Percentiles rank a stretch among this genome's conserved stretches.
These are phyloP conservation scores for Pungitius pungitius DNA, from an alignment of 2,113 vertebrate species.

Conservation along the genomic window DNA sequence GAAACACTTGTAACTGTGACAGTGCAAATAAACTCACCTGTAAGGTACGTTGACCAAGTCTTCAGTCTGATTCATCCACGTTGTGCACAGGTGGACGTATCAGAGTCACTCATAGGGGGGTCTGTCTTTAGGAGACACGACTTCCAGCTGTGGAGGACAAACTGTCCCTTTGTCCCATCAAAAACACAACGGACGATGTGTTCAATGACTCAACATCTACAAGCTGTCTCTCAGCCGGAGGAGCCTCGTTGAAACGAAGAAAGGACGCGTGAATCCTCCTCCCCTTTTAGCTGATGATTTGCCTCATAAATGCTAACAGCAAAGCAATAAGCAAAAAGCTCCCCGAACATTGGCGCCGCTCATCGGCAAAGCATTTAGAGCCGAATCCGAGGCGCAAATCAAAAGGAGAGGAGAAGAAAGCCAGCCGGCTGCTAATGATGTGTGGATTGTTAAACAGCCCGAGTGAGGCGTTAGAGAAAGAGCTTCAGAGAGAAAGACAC, in stretches of 20 bases:
- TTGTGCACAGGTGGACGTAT: no score
- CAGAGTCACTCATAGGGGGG: no score
- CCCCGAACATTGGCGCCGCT: neutral
- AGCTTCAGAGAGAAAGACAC: conserved; percentile 21
- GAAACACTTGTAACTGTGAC: no score
- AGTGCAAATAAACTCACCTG: no score
- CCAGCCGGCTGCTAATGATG: conserved; percentile 44
- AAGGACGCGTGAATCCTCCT: neutral
- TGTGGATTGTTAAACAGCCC: conserved; percentile 42
- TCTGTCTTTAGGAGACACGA: neutral
- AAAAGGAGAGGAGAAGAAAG: conserved; percentile 49
- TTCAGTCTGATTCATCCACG: neutral
- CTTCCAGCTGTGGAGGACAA: neutral
- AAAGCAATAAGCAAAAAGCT: conserved; percentile 12
- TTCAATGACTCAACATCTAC: conserved; percentile 13
- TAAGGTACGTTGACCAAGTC: no score
- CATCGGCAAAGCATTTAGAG: conserved; percentile 5
- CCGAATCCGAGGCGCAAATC: conserved; percentile 25
- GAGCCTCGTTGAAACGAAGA: neutral
- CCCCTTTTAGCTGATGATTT: neutral
- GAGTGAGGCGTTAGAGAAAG: conserved; percentile 22
- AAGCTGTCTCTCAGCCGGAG: conserved; percentile 1
- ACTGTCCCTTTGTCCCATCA: neutral
- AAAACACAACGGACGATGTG: neutral
- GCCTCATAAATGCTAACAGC: conserved; percentile 5